Percentiles rank a stretch among this genome's conserved stretches.
Conservation (phyloP, 2,113 vertebrate genomes). For the Clarias magur region DNA sequence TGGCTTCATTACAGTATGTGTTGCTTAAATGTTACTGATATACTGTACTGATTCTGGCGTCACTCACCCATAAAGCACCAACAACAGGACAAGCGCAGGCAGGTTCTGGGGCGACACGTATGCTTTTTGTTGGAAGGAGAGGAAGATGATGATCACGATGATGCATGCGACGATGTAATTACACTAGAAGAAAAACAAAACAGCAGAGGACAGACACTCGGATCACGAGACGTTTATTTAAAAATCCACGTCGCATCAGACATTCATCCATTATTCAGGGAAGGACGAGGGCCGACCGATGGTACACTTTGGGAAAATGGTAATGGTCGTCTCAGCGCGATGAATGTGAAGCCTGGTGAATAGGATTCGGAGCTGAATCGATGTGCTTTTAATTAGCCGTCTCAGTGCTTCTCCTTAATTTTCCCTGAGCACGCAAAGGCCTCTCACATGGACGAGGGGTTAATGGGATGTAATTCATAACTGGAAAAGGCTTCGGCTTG, state of each 20-base stretch:
- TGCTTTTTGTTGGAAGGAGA: slow-evolving; percentile 95
- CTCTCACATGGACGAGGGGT: neutral
- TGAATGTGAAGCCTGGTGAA: slow-evolving; percentile 29
- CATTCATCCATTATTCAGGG: slow-evolving; percentile 5
- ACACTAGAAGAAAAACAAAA: slow-evolving; percentile 75
- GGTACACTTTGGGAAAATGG: neutral
- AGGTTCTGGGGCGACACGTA: slow-evolving; percentile 93
- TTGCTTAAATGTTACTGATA: neutral
- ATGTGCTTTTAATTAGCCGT: slow-evolving; percentile 62
- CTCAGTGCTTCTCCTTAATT: slow-evolving; percentile 38
- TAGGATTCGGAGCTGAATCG: slow-evolving; percentile 42
- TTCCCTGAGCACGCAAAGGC: slow-evolving; percentile 26
- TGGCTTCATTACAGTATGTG: neutral
- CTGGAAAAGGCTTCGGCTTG: neutral
- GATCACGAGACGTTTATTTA: neutral
- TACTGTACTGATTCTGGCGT: neutral
- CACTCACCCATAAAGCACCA: slow-evolving; percentile 92
- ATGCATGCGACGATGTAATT: slow-evolving; percentile 92
- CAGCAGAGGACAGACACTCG: neutral
- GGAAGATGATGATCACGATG: slow-evolving; percentile 91
- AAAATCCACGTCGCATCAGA: neutral
- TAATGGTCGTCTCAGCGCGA: slow-evolving; percentile 5
- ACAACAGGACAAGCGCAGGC: slow-evolving; percentile 88
- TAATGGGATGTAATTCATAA: slow-evolving; percentile 33
- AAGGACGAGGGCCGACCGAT: neutral